phyloP scores from a whole-genome alignment of 1,140 invertebrate species.

The Heliconius hermathena region DNA sequence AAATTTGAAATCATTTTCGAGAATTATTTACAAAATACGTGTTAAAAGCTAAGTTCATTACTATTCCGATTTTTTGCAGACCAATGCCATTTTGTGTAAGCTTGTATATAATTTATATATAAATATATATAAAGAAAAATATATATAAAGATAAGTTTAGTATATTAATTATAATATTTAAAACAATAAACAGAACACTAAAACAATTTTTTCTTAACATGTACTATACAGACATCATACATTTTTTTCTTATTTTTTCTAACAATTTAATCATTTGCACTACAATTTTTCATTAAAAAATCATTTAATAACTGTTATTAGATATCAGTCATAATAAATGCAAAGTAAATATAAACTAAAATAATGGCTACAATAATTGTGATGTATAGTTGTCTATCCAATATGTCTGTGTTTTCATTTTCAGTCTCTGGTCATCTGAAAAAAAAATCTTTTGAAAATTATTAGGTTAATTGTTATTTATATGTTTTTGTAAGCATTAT shows the following conservation, averaged over 20 bases:
- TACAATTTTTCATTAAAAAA: neutral
- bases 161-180: no score
- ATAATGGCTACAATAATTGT: slow-evolving; percentile 7
- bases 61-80: neutral
- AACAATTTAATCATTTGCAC: neutral
- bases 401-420: neutral
- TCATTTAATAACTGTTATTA: neutral
- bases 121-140: no score
- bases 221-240: neutral
- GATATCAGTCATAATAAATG: neutral
- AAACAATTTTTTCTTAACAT: no score
- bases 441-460: neutral
- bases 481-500: no score
- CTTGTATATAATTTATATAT: neutral
- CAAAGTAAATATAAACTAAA: slow-evolving; percentile 3
- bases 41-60: neutral
- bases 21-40: no score
- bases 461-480: neutral
- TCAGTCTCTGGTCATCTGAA: slow-evolving; percentile 7
- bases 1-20: no score
- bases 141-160: no score
- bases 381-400: slow-evolving; percentile 4
- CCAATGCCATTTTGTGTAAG: neutral
- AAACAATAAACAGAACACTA: no score
- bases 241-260: neutral